Percentiles rank a stretch among this genome's conserved stretches.
Evolutionary conservation across 2,888 invertebrate genomes (phyloP).

Genomic region (Petrophora chlorosata): DNA sequence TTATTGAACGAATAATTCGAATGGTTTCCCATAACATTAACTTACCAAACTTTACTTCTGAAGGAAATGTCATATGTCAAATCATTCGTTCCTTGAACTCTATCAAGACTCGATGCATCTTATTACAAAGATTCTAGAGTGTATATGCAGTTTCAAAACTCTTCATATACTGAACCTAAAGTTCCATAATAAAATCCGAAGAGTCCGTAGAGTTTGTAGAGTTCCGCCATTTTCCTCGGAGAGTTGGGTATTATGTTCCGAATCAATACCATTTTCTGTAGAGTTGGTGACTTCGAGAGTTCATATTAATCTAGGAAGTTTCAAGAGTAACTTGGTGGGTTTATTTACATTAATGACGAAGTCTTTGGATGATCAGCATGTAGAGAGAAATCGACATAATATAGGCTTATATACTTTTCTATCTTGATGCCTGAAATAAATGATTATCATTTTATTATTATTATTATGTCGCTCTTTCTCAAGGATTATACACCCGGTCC

Average conservation of each 20-base stretch:
- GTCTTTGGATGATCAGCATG: too few relatives aligned
- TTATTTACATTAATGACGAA: slow-evolving; percentile 4
- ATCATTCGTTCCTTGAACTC: not conserved
- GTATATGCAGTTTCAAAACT: slow-evolving; percentile 1
- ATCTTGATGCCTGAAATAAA: too few relatives aligned
- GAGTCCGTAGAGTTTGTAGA: slow-evolving; percentile 2
- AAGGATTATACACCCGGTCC: too few relatives aligned
- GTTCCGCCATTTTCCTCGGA: not conserved
- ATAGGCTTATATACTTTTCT: too few relatives aligned
- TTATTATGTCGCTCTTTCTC: too few relatives aligned
- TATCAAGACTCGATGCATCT: not conserved
- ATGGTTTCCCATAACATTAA: too few relatives aligned
- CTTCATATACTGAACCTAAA: not conserved
- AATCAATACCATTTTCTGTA: slow-evolving; percentile 14
- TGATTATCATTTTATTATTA: too few relatives aligned
- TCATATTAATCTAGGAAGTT: not conserved
- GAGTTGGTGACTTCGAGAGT: slow-evolving; percentile 1
- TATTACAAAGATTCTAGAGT: not conserved
- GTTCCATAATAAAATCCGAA: slow-evolving; percentile 4
- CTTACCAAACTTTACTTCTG: too few relatives aligned
- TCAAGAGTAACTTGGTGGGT: slow-evolving; percentile 1
- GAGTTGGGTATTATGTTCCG: slow-evolving; percentile 6
- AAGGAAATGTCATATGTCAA: too few relatives aligned
- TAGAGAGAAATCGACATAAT: too few relatives aligned
- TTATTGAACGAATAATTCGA: too few relatives aligned